Percentiles rank a stretch among this genome's conserved stretches.
Conservation (phyloP, 2,113 vertebrate genomes). For the Lichenostomus cassidix region DNA sequence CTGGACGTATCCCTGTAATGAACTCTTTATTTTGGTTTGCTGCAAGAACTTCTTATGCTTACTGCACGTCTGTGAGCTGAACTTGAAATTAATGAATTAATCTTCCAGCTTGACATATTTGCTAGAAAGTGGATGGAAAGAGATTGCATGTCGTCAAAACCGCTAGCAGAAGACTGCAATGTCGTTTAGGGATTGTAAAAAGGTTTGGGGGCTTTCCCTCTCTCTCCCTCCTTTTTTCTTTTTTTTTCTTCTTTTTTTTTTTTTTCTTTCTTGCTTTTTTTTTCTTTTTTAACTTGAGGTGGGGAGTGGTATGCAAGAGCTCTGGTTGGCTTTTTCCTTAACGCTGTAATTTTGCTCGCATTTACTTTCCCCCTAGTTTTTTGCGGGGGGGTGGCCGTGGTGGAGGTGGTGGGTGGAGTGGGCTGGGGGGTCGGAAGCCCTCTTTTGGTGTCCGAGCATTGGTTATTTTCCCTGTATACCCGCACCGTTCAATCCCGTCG, state of each 20-base stretch:
- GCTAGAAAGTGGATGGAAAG: slow-evolving; percentile 65
- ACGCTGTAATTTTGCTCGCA: neutral
- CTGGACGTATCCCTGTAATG: slow-evolving; percentile 74
- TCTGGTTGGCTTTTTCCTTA: neutral
- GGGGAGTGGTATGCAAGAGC: neutral
- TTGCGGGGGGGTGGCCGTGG: neutral
- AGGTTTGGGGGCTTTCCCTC: neutral
- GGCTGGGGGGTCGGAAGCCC: neutral
- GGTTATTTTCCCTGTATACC: neutral
- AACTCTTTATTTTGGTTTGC: slow-evolving; percentile 77
- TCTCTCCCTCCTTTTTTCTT: fast-evolving
- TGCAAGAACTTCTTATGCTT: slow-evolving; percentile 68
- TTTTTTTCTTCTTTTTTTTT: neutral
- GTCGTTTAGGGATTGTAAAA: slow-evolving; percentile 63
- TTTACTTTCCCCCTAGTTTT: neutral
- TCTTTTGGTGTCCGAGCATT: neutral
- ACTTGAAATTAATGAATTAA: slow-evolving; percentile 74
- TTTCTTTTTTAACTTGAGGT: neutral
- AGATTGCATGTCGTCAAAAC: slow-evolving; percentile 53
- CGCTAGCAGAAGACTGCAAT: slow-evolving; percentile 31
- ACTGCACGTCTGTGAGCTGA: slow-evolving; percentile 62
- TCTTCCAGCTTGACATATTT: slow-evolving; percentile 67
- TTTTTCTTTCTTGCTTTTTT: neutral
- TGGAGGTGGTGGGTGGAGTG: neutral
- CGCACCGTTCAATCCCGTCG: neutral